Evolutionary conservation across 1,140 invertebrate species (phyloP).

Genomic region (Cylas formicarius): DNA sequence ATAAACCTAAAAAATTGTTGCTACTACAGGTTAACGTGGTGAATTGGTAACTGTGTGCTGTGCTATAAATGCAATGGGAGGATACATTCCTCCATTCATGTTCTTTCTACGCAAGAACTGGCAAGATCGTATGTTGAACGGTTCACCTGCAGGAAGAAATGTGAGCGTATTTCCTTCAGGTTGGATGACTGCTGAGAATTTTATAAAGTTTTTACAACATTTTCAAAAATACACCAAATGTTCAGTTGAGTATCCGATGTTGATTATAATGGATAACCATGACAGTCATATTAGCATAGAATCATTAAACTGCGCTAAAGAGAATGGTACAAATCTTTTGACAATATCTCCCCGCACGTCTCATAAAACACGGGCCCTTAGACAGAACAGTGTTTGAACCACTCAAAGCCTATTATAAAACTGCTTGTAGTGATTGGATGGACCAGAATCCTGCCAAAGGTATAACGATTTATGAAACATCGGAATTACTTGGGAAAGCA

Average conservation of each 20-base stretch:
- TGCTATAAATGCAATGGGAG: conserved; percentile 37
- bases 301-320: background rate
- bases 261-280: background rate
- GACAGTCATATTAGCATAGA: background rate
- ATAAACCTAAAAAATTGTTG: conserved; percentile 25
- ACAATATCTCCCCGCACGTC: background rate
- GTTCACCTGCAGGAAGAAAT: conserved; percentile 13
- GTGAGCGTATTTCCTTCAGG: conserved; percentile 36
- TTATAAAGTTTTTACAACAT: conserved; percentile 38
- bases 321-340: background rate
- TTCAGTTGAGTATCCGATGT: conserved; percentile 10
- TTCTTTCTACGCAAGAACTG: conserved; percentile 39
- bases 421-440: no score
- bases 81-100: conserved; percentile 37
- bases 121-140: conserved; percentile 29
- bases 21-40: conserved; percentile 33
- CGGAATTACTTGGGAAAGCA: no score
- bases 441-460: no score
- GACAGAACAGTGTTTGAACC: background rate
- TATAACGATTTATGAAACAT: no score
- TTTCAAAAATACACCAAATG: conserved; percentile 32
- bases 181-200: conserved; percentile 41
- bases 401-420: background rate
- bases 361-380: background rate
- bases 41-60: conserved; percentile 29